A percentile compares a stretch with the other conserved stretches of the same genome.
Evolutionary conservation across 2,888 invertebrate species (phyloP).

Genomic region (Neria commutata): DNA sequence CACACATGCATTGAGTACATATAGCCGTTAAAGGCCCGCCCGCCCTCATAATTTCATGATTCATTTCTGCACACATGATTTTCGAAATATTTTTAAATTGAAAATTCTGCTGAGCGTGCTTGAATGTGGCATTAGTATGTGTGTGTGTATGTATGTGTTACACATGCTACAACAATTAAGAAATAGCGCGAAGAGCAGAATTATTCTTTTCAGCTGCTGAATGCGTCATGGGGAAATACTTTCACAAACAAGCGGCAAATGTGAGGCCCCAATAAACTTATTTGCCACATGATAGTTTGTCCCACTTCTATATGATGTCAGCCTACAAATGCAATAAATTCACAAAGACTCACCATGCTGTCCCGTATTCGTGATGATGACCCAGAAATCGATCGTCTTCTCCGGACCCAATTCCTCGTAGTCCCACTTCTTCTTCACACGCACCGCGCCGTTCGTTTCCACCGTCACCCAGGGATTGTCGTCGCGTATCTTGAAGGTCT

Average conservation of each 20-base stretch:
- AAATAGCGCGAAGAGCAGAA: no score
- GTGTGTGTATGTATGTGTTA: no score
- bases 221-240: no score
- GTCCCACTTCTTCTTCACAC: conserved; percentile 96
- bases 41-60: conserved; percentile 20
- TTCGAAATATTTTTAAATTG: neutral
- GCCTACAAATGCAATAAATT: neutral
- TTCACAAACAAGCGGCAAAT: neutral
- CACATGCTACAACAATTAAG: no score
- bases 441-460: conserved; percentile 87
- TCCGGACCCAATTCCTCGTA: conserved; percentile 93
- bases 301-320: no score
- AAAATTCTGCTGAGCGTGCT: neutral
- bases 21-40: no score
- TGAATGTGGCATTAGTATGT: neutral
- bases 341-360: conserved; percentile 76
- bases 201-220: no score
- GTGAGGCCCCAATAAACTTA: neutral
- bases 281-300: neutral
- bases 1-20: no score
- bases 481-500: conserved; percentile 91
- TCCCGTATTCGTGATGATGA: conserved; percentile 88
- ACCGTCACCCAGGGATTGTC: conserved; percentile 95
- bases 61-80: conserved; percentile 13
- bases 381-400: conserved; percentile 96